Percentiles rank a stretch among this genome's conserved stretches.
These are phyloP conservation scores for Herpetotheres cachinnans DNA, from an alignment of 2,113 vertebrate species.

Conservation along the genomic window DNA sequence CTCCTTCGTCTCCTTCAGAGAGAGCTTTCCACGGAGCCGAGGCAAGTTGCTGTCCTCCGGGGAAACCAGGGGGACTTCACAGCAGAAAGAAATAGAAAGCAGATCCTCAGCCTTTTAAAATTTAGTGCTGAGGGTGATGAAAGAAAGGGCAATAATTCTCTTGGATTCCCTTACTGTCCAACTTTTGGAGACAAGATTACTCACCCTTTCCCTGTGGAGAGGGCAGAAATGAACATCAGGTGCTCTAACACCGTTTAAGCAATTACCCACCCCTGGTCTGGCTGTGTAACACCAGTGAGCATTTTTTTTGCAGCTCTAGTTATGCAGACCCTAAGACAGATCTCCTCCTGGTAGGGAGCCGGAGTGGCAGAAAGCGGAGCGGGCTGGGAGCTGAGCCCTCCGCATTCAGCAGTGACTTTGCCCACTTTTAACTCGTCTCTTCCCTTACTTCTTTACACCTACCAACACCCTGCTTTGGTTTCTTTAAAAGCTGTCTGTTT, in stretches of 20 bases:
- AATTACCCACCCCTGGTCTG: not conserved
- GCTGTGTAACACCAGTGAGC: not conserved
- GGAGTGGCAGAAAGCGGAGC: not conserved
- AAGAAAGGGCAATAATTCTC: not conserved
- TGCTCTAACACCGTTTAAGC: not conserved
- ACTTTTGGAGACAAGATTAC: not conserved
- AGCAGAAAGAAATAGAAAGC: not conserved
- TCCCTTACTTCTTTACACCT: not conserved
- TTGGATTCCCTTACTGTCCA: not conserved
- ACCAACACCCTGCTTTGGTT: not conserved
- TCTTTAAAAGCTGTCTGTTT: conserved; percentile 17
- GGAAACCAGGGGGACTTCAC: not conserved
- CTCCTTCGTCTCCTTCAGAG: not conserved
- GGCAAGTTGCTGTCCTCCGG: not conserved
- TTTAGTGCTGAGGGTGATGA: not conserved
- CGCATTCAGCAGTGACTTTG: fast-evolving
- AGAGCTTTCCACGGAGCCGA: not conserved
- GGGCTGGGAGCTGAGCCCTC: not conserved
- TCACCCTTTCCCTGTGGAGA: not conserved
- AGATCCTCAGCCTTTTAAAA: not conserved
- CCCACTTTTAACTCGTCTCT: not conserved
- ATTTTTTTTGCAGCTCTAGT: not conserved
- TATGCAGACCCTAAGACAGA: not conserved
- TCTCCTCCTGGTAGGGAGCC: not conserved
- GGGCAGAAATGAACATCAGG: not conserved